Conservation (phyloP, 2,888 invertebrate species). For the Archips xylosteana region DNA sequence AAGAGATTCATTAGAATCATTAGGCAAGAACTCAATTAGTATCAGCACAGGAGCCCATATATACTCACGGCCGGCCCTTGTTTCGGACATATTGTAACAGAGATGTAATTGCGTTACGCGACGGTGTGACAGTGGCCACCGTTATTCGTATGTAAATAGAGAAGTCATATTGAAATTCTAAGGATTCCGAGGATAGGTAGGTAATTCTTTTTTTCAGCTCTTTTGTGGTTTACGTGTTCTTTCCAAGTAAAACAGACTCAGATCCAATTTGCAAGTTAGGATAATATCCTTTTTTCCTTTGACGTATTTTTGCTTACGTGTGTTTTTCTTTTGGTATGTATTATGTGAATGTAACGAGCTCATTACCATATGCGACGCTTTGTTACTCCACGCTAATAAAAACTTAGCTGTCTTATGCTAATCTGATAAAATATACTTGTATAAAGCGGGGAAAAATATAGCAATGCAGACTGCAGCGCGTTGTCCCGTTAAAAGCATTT, state of each 20-base stretch:
- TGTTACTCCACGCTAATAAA: not conserved
- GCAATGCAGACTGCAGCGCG: not conserved
- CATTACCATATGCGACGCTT: constrained; percentile 13
- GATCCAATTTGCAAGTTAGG: constrained; percentile 35
- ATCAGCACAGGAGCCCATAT: no score
- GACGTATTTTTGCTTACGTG: constrained; percentile 18
- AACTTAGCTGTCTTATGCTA: constrained; percentile 2
- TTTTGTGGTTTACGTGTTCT: constrained; percentile 56
- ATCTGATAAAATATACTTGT: constrained; percentile 6
- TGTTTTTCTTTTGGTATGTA: constrained; percentile 3
- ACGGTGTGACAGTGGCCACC: constrained; percentile 52
- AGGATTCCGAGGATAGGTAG: constrained; percentile 69
- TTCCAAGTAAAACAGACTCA: constrained; percentile 36
- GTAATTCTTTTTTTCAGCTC: constrained; percentile 68
- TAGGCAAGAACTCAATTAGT: no score
- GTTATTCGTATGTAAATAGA: constrained; percentile 75
- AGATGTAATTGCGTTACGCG: constrained; percentile 34
- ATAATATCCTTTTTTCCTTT: constrained; percentile 35
- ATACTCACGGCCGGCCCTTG: no score
- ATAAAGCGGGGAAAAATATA: not conserved
- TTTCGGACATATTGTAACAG: no score
- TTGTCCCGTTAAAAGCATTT: constrained; percentile 4
- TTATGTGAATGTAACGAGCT: constrained; percentile 13
- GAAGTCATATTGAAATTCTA: constrained; percentile 78
- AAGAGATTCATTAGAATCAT: no score